Evolutionary conservation across 1,140 invertebrate genomes (phyloP).

Genomic region (Habropoda laboriosa): DNA sequence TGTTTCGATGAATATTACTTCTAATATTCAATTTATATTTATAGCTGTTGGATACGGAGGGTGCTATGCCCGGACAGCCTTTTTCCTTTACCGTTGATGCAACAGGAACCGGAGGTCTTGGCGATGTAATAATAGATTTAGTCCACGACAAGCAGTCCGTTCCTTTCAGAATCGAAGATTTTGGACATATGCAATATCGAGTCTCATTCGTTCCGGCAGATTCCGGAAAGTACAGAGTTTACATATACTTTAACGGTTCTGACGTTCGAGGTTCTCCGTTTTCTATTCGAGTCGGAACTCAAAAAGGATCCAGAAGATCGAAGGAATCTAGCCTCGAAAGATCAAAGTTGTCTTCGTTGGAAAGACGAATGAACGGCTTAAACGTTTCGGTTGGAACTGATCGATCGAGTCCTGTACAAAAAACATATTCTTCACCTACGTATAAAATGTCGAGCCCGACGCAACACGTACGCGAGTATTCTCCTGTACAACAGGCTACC

Average conservation of each 20-base stretch:
- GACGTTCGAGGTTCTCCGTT: slow-evolving; percentile 96
- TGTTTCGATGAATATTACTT: not conserved
- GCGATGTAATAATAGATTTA: slow-evolving; percentile 94
- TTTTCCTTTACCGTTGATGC: slow-evolving; percentile 93
- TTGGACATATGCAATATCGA: slow-evolving; percentile 90
- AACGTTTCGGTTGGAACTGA: slow-evolving; percentile 66
- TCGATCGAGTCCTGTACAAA: slow-evolving; percentile 67
- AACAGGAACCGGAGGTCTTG: slow-evolving; percentile 91
- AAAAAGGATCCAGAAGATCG: slow-evolving; percentile 82
- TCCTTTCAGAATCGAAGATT: slow-evolving; percentile 91
- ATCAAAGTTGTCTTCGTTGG: slow-evolving; percentile 73
- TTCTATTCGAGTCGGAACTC: slow-evolving; percentile 89
- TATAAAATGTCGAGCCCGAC: slow-evolving; percentile 75
- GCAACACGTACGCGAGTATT: slow-evolving; percentile 68
- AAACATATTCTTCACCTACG: slow-evolving; percentile 69
- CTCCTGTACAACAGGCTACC: slow-evolving; percentile 60
- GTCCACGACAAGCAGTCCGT: slow-evolving; percentile 92
- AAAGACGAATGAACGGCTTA: slow-evolving; percentile 77
- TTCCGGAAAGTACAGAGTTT: slow-evolving; percentile 95
- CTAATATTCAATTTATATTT: slow-evolving; percentile 31
- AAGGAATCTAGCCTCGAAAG: slow-evolving; percentile 74
- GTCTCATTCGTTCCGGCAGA: slow-evolving; percentile 95
- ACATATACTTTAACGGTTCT: slow-evolving; percentile 97
- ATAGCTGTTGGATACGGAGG: slow-evolving; percentile 87
- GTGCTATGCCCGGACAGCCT: slow-evolving; percentile 89